Evolutionary conservation across 2,797 vertebrate species (phyloP).

Genomic region (Sebastes cheni): DNA sequence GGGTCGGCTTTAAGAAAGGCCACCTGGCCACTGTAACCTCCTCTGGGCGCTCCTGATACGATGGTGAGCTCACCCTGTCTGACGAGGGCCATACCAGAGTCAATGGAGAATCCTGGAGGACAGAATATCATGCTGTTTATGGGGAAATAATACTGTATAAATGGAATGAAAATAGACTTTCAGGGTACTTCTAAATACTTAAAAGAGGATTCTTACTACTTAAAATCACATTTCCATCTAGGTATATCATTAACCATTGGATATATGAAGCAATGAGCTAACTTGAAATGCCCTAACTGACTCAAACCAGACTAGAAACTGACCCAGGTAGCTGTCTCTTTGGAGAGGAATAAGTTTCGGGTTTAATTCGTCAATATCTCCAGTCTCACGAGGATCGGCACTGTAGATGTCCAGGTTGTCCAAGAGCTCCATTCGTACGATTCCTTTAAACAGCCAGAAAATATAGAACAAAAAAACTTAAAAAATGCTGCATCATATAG

Average conservation of each 20-base stretch:
- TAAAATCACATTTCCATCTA: not conserved
- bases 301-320: conserved; percentile 52
- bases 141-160: not conserved
- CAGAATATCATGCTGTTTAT: not conserved
- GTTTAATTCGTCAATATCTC: conserved; percentile 82
- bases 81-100: conserved; percentile 88
- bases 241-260: not conserved
- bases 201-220: not conserved
- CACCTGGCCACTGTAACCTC: conserved; percentile 91
- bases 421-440: conserved; percentile 88
- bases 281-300: not conserved
- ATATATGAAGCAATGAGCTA: not conserved
- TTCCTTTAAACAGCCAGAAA: conserved; percentile 75
- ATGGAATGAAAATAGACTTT: not conserved
- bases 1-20: conserved; percentile 84
- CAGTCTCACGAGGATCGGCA: conserved; percentile 88
- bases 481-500: not conserved
- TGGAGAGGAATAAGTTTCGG: conserved; percentile 86
- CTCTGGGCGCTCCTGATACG: conserved; percentile 92
- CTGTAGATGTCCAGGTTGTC: conserved; percentile 80
- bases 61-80: conserved; percentile 87
- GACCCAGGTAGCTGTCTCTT: conserved; percentile 93
- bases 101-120: conserved; percentile 89
- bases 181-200: not conserved
- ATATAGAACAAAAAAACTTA: not conserved